Evolutionary conservation across 2,888 invertebrate species (phyloP), one percentile per base, ranked within the genome.

Genomic region (Cantharis flavilabris): DNA sequence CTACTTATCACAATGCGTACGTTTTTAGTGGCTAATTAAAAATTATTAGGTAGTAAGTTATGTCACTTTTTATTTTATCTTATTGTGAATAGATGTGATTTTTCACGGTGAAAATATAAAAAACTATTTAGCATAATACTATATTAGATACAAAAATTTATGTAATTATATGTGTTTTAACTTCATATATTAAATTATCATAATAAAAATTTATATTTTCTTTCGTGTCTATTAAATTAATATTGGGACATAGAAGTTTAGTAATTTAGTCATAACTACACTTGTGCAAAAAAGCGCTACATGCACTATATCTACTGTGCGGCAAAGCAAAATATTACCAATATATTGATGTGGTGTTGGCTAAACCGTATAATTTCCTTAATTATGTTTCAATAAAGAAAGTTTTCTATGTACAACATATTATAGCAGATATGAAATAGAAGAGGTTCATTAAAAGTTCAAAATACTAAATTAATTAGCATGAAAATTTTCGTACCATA

Each of bases 401-500:
- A 67, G 65, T 67, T 67, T 13, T 23, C 26, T 67, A 13, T 20
- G 23, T 7, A 23, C 16, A 23, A 23, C 4, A 23, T 4, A 5
- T 4, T 26, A 9, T 9, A 1, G 26, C 9, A 30, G 9, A 30
- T 26, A 1, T 26, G 26, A n/a, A 16, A 64, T 64, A 64, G 20
- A 67, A 67, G 26, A 18, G 13, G 23, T 65, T 23, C 7, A n/a
- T 23, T 23, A 67, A n/a, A 67, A 67, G 20, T 23, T 23, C 26
- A 67, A 49, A 49, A 26, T 26, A 23, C 20, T 67, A 67, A 65
- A 67, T 26, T 26, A 67, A 67, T 67, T 23, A 23, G 26, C 26
- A 26, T 13, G 65, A 67, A 23, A n/a, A 23, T 67, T 67, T 18
- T 67, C 65, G 23, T 63, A 78, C 70, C 65, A 69, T 72, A 69